Evolutionary conservation across 2,797 vertebrate genomes (phyloP).

Genomic region (Danionella dracula): DNA sequence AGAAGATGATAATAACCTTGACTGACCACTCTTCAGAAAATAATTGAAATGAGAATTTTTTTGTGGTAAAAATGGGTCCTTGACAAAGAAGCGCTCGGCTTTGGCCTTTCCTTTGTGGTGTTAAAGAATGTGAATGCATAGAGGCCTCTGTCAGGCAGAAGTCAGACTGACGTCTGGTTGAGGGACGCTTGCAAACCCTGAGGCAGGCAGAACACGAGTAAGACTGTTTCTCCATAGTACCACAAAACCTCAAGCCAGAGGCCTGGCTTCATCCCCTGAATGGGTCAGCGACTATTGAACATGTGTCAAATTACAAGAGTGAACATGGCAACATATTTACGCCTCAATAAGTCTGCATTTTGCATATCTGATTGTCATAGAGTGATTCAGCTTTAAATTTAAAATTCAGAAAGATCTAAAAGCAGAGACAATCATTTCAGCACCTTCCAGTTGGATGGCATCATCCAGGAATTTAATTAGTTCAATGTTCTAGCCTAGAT

Average conservation of each 20-base stretch:
- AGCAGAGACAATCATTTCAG: background rate
- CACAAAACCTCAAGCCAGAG: background rate
- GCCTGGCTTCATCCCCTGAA: background rate
- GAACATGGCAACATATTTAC: background rate
- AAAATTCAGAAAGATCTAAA: background rate
- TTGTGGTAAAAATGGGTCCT: background rate
- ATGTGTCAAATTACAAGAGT: background rate
- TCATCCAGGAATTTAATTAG: conserved; percentile 35
- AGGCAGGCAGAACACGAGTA: background rate
- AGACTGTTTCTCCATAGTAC: background rate
- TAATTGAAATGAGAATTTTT: conserved; percentile 27
- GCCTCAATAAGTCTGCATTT: background rate
- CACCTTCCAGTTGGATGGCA: conserved; percentile 17
- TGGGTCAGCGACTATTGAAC: conserved; percentile 20
- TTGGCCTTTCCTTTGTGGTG: conserved; percentile 30
- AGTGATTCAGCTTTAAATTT: background rate
- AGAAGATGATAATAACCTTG: conserved; percentile 40
- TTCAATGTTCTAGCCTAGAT: conserved; percentile 13
- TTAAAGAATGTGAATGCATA: conserved; percentile 15
- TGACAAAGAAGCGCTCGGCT: conserved; percentile 15
- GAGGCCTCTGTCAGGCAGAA: conserved; percentile 32
- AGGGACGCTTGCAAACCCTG: conserved; percentile 8
- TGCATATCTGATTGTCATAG: background rate
- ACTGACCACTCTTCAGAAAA: conserved; percentile 22
- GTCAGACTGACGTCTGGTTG: background rate